Evolutionary conservation across 1,140 invertebrate genomes (phyloP), one percentile per base, ranked within the genome.

Genomic region (Drosophila navojoa): DNA sequence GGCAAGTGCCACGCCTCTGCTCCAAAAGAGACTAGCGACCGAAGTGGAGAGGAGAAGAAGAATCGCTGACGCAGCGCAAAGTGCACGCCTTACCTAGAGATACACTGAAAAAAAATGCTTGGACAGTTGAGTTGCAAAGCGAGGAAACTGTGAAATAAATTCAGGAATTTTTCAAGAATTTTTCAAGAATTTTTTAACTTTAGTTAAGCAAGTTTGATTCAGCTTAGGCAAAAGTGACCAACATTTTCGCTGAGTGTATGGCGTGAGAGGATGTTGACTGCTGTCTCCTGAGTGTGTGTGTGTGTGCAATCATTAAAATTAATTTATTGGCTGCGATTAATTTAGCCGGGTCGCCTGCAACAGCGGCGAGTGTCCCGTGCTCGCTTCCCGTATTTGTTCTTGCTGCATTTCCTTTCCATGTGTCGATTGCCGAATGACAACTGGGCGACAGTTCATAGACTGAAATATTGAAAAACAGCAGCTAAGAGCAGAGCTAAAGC

Each of bases 261-360:
- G 38, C 53, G 27, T 15, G 40, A 29, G 9, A 42, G 13, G 38
- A n/a, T 47, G 58, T 67, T n/a, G 19, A 3, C 19, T 22, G 19
- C 19, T 22, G 19, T 22, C 19, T 3, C 2, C 16, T 10, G 19
- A 25, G 22, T 3, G 53, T 73, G 58, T 67, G 44, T 76, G 71
- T 86, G 76, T 86, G 76, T 86, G 82, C 82, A 86, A 87, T 87
- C 86, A 90, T 90, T 90, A 90, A 90, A 90, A 90, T 90, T 90
- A 90, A 90, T 90, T 90, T 90, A 90, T 90, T 90, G 87, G 86
- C 86, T 90, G 81, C 86, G 11, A 90, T 90, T 90, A 90, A 90
- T 86, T 90, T 89, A 76, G 66, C 76, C 71, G 84, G 57, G 67
- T 67, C 79, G 84, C 84, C 79, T 79, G 82, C 82, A 87, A 76